Base-by-base conservation (phyloP, 2,888 invertebrate species). In the Xestia ashworthii region DNA sequence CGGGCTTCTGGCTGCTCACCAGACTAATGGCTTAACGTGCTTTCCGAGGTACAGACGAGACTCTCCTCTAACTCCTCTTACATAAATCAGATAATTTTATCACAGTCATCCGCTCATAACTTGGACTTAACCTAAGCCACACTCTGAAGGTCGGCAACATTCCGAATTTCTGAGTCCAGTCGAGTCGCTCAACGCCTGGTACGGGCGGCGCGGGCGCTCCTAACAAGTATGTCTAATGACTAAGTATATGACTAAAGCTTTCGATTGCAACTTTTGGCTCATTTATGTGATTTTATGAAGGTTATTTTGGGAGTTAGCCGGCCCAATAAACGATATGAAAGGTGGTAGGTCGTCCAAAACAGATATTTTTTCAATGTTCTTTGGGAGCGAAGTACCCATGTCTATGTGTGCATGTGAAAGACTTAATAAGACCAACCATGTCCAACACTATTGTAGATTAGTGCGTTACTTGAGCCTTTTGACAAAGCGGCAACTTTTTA, bases 121-220 rank as follows among this genome's bases (percentile, higher is more conserved):
- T 92, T 90, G 78, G 11, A 55, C 74, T 71, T 55, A 32, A 77
- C 69, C 73, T 70, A 91, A 93, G 92, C 93, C 93, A 92, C 12
- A 62, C 25, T 75, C 90, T 91, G 95, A 96, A 96, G 96, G 96
- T 93, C 95, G 93, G 88, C 93, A 82, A 92, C 96, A 96, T 96
- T 96, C 96, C 96, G 90, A 96, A 96, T 93, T 95, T 95, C 92
- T 93, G 94, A 95, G 92, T 94, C 92, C 92, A 89, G 89, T 88
- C 87, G 90, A 90, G 89, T 67, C 78, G 88, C 86, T 93, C 93
- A 93, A 94, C 81, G 88, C 88, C 93, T 94, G 95, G 94, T 93
- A 95, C 95, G 92, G 87, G 67, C 78, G 88, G 91, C 88, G 86
- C 91, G 41, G 86, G 81, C 86, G 85, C 86, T 79, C 84, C 79